Percentiles rank a stretch among this genome's conserved stretches.
These are phyloP conservation scores for Homarus americanus DNA, from an alignment of 1,140 invertebrate species.

Conservation along the genomic window DNA sequence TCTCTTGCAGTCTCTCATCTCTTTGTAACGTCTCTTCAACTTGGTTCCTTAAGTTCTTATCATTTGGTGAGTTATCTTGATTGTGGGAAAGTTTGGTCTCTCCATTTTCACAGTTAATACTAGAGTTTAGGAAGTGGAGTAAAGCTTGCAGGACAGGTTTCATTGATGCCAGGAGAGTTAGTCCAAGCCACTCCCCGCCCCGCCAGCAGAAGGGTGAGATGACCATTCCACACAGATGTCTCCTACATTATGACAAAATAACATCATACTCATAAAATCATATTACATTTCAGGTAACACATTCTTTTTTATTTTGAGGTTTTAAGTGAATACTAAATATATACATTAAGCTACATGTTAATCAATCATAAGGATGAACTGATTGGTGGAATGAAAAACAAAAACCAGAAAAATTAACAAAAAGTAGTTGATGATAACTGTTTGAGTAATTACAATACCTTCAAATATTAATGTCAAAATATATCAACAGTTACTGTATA, in stretches of 20 bases:
- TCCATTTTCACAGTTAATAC: not conserved
- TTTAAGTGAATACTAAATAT: no score
- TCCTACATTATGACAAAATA: not conserved
- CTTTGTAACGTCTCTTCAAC: not conserved
- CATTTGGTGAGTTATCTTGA: not conserved
- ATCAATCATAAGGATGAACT: not conserved
- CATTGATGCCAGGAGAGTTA: conserved; percentile 33
- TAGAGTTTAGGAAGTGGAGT: not conserved
- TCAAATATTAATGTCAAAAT: no score
- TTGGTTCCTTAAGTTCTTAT: not conserved
- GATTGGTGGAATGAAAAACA: not conserved
- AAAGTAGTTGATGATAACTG: no score
- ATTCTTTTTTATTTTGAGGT: not conserved
- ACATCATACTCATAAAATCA: not conserved
- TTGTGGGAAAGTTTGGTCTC: not conserved
- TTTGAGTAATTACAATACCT: no score
- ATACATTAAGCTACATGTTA: no score
- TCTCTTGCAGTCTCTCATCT: not conserved
- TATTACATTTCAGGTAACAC: not conserved
- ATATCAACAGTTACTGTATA: no score
- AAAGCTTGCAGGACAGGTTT: conserved; percentile 19
- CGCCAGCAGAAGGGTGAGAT: conserved; percentile 56
- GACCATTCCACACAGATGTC: conserved; percentile 36
- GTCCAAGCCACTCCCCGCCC: conserved; percentile 53
- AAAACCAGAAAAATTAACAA: no score